Percentiles rank a stretch among this genome's conserved stretches.
Conservation (phyloP, 2,888 invertebrate genomes). For the Drosophila colorata region DNA sequence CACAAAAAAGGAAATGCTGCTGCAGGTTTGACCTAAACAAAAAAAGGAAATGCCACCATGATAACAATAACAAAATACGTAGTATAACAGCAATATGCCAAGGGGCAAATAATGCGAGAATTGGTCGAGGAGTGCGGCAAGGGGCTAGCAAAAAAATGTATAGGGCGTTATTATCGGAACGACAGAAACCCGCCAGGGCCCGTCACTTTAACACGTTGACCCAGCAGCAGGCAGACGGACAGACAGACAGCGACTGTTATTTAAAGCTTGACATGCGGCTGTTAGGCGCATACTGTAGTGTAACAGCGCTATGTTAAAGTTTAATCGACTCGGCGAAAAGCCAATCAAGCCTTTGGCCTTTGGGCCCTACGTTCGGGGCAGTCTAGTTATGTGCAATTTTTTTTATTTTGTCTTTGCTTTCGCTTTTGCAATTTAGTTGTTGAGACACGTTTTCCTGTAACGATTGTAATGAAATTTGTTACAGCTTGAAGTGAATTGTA, state of each 20-base stretch:
- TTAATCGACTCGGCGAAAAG: constrained; percentile 38
- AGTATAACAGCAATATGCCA: constrained; percentile 59
- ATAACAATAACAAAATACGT: constrained; percentile 62
- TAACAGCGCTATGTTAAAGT: constrained; percentile 35
- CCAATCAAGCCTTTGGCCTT: constrained; percentile 68
- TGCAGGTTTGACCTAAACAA: constrained; percentile 60
- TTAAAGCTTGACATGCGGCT: constrained; percentile 14
- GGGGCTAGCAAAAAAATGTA: constrained; percentile 15
- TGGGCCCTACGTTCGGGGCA: constrained; percentile 17
- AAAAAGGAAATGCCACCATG: constrained; percentile 38
- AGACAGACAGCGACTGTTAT: constrained; percentile 8
- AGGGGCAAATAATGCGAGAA: constrained; percentile 50
- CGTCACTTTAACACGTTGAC: constrained; percentile 27
- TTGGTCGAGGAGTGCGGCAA: constrained; percentile 7
- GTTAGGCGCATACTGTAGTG: background rate
- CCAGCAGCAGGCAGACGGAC: background rate
- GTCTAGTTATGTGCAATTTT: constrained; percentile 52
- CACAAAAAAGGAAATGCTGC: constrained; percentile 52
- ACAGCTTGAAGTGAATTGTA: constrained; percentile 77
- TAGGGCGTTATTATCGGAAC: constrained; percentile 2
- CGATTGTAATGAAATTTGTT: constrained; percentile 81
- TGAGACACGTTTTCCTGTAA: constrained; percentile 78
- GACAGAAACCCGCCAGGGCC: background rate
- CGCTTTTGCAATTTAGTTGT: constrained; percentile 74
- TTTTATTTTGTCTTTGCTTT: constrained; percentile 56